Percentiles rank a stretch among this genome's conserved stretches.
phyloP scores from a whole-genome alignment of 1,140 invertebrate genomes.

The Oreohelix idahoensis region DNA sequence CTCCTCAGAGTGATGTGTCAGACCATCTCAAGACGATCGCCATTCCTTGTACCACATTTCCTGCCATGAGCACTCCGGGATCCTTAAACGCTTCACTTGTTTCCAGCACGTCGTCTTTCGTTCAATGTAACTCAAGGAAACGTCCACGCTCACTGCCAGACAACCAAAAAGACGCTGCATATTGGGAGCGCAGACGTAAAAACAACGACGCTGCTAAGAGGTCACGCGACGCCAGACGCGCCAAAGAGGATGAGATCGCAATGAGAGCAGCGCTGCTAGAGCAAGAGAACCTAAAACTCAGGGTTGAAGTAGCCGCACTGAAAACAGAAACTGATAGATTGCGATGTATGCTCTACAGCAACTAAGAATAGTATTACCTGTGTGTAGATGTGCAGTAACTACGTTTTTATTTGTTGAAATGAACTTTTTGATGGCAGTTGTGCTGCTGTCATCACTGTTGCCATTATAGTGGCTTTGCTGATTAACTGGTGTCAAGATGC shows the following conservation, averaged over 20 bases:
- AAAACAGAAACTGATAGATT: conserved; percentile 77
- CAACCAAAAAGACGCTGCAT: conserved; percentile 83
- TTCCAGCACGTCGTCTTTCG: conserved; percentile 34
- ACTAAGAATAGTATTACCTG: conserved; percentile 44
- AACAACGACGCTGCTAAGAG: conserved; percentile 97
- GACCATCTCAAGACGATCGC: background rate
- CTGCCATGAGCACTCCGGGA: background rate
- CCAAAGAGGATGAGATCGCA: conserved; percentile 93
- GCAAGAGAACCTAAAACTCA: conserved; percentile 82
- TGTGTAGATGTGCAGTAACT: too few species aligned
- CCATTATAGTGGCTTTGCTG: too few species aligned
- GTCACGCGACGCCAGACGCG: conserved; percentile 88
- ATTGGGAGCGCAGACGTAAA: conserved; percentile 89
- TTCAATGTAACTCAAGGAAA: conserved; percentile 20
- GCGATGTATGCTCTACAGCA: conserved; percentile 69
- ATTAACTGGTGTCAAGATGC: too few species aligned
- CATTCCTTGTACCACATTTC: background rate
- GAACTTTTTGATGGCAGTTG: too few species aligned
- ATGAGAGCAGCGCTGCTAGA: conserved; percentile 89
- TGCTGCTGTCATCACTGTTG: too few species aligned
- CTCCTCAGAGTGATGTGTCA: background rate
- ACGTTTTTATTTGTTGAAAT: too few species aligned
- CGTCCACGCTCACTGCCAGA: conserved; percentile 58
- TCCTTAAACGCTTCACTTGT: conserved; percentile 3
- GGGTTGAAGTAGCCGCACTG: conserved; percentile 78